Evolutionary conservation across 2,797 vertebrate species (phyloP).

Genomic region (Mareca strepera): DNA sequence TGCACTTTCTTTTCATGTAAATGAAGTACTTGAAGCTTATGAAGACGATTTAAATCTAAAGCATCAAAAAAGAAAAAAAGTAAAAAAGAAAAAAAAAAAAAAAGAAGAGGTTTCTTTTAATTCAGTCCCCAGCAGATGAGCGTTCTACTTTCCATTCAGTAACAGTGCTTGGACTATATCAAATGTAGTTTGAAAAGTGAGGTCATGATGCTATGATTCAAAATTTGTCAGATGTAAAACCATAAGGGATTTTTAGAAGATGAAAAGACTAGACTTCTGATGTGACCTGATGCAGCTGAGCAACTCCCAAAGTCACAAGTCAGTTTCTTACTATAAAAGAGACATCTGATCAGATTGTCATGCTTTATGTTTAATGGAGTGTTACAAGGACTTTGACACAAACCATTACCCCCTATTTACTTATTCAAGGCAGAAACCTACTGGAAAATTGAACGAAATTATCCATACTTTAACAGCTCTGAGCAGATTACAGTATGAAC

Average conservation of each 20-base stretch:
- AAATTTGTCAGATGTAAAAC: conserved; percentile 72
- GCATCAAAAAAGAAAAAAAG: not conserved
- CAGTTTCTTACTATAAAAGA: conserved; percentile 83
- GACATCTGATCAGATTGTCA: conserved; percentile 90
- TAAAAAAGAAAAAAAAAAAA: not conserved
- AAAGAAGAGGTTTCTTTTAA: not conserved
- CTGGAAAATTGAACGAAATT: conserved; percentile 85
- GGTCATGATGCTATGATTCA: conserved; percentile 67
- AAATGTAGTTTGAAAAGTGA: conserved; percentile 66
- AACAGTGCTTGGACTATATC: conserved; percentile 61
- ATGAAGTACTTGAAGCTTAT: conserved; percentile 12
- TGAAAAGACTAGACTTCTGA: conserved; percentile 75
- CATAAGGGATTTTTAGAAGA: conserved; percentile 72
- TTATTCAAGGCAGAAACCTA: conserved; percentile 85
- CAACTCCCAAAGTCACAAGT: conserved; percentile 81
- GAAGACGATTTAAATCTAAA: not conserved
- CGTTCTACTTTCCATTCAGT: conserved; percentile 51
- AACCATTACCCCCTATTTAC: conserved; percentile 94
- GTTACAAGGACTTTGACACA: conserved; percentile 91
- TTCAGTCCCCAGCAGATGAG: conserved; percentile 4
- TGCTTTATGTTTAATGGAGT: conserved; percentile 90
- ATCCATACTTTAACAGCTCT: conserved; percentile 82
- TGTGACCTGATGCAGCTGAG: conserved; percentile 80
- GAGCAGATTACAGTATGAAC: conserved; percentile 77
- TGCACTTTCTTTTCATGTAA: conserved; percentile 4